Percentiles rank a stretch among this genome's conserved stretches.
Conservation (phyloP, 2,888 invertebrate genomes). For the Cacoxenus indagator region DNA sequence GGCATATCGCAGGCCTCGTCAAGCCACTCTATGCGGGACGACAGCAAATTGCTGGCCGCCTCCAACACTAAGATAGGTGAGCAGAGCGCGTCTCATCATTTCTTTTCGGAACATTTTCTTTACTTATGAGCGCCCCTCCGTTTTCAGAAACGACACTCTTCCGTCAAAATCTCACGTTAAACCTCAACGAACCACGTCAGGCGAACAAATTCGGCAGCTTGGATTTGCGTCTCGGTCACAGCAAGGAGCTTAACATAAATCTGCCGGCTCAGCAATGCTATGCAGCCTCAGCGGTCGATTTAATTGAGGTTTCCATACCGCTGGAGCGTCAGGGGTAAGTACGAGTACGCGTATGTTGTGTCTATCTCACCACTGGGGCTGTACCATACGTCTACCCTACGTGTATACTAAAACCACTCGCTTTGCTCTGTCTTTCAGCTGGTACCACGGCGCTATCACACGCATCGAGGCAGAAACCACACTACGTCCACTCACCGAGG, state of each 20-base stretch:
- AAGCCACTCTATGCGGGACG: constrained; percentile 84
- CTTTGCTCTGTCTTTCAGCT: constrained; percentile 73
- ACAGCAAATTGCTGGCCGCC: constrained; percentile 72
- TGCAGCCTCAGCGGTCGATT: constrained; percentile 77
- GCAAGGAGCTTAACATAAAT: constrained; percentile 79
- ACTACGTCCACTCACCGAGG: constrained; percentile 86
- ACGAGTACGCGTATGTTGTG: not conserved
- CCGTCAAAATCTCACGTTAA: constrained; percentile 82
- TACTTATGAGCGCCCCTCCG: not conserved
- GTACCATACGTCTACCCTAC: too few relatives aligned
- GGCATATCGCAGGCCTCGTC: constrained; percentile 86
- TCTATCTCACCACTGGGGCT: not conserved
- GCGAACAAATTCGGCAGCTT: constrained; percentile 69
- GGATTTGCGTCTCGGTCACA: constrained; percentile 62
- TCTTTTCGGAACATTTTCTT: not conserved
- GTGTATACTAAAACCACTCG: not conserved
- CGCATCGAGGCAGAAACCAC: constrained; percentile 92
- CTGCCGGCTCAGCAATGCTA: constrained; percentile 69
- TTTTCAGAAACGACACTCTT: constrained; percentile 74
- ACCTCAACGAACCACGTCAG: constrained; percentile 75
- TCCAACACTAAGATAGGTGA: constrained; percentile 72
- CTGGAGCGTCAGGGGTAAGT: constrained; percentile 89
- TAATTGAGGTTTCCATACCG: constrained; percentile 85
- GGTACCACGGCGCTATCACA: constrained; percentile 96
- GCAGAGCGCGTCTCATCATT: constrained; percentile 24